Base-by-base conservation (phyloP, 1,140 invertebrate species). In the Sycobia sp. region DNA sequence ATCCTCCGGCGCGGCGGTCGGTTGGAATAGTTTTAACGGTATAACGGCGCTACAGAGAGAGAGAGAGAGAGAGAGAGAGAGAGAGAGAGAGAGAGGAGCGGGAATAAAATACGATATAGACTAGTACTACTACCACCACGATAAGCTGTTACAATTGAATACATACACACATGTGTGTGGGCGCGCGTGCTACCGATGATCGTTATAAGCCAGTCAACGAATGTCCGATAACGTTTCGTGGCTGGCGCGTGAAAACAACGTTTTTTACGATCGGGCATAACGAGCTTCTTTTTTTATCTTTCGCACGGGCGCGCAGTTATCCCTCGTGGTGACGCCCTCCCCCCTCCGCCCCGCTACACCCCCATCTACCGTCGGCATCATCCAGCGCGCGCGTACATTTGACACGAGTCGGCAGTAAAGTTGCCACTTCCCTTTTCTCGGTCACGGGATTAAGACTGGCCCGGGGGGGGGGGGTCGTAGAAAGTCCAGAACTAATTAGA, bases 271-370 rank as follows among this genome's bases (percentile, higher is more conserved):
- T 38, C 22, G 11, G 29, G 44, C 2, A 16, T 18, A 58, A 49
- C 34, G 56, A 58, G 44, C 14, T 58, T 49, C 25, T 49, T 58
- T 58, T 20, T 47, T 16, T 16, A 14, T 41, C 36, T 10, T 25
- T 18, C 14, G 16, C 32, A 27, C 44, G 23, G 27, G 0, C 18
- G 10, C 9, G n/a, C 46, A n/a, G n/a, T n/a, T n/a, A n/a, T n/a
- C n/a, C n/a, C n/a, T n/a, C n/a, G n/a, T n/a, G 46, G 0, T 16
- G 1, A 4, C 34, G 3, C 3, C 16, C 13, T 1, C 10, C 1
- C 13, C 22, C 0, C 39, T 13, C n/a, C 8, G 18, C 29, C 9
- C 16, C 5, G 14, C 16, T 55, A 43, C 39, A 38, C 50, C n/a
- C 34, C 32, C 27, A 50, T 4, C 25, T 29, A 11, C 9, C n/a